Conservation (phyloP, 2,797 vertebrate species). For the Apogon hyalosoma region DNA sequence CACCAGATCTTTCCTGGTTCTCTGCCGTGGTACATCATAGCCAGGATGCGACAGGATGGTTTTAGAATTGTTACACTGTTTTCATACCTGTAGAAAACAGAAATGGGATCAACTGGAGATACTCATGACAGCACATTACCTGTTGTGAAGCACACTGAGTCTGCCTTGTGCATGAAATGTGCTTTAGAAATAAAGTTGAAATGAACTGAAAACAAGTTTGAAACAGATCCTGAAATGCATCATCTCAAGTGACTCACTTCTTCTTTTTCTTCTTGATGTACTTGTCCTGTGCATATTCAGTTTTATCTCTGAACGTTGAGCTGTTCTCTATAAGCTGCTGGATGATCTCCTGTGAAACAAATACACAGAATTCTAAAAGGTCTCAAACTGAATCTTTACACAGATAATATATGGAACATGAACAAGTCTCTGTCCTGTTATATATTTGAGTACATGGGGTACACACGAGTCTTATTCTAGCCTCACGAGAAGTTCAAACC, state of each 20-base stretch:
- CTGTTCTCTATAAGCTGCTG: slow-evolving; percentile 97
- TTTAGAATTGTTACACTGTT: slow-evolving; percentile 90
- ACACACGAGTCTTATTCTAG: too few species aligned
- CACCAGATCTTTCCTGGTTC: slow-evolving; percentile 98
- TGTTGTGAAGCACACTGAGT: too few species aligned
- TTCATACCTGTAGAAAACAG: slow-evolving; percentile 88
- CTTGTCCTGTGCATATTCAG: slow-evolving; percentile 96
- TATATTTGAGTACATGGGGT: too few species aligned
- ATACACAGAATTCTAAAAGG: slow-evolving; percentile 24
- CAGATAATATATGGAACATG: too few species aligned
- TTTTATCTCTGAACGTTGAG: slow-evolving; percentile 96
- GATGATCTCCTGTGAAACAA: slow-evolving; percentile 91
- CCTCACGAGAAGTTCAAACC: too few species aligned
- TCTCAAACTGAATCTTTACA: not conserved
- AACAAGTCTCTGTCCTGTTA: too few species aligned
- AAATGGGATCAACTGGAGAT: slow-evolving; percentile 7
- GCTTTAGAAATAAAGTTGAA: too few species aligned
- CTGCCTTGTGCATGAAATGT: too few species aligned
- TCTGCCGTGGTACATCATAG: slow-evolving; percentile 96
- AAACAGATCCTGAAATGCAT: not conserved
- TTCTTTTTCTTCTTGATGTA: slow-evolving; percentile 99
- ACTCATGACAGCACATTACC: not conserved
- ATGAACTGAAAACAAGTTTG: not conserved
- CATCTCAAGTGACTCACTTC: slow-evolving; percentile 87
- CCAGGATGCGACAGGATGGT: slow-evolving; percentile 93